Percentiles rank a stretch among this genome's conserved stretches.
Evolutionary conservation across 2,888 invertebrate genomes (phyloP).

Genomic region (Adela reaumurella): DNA sequence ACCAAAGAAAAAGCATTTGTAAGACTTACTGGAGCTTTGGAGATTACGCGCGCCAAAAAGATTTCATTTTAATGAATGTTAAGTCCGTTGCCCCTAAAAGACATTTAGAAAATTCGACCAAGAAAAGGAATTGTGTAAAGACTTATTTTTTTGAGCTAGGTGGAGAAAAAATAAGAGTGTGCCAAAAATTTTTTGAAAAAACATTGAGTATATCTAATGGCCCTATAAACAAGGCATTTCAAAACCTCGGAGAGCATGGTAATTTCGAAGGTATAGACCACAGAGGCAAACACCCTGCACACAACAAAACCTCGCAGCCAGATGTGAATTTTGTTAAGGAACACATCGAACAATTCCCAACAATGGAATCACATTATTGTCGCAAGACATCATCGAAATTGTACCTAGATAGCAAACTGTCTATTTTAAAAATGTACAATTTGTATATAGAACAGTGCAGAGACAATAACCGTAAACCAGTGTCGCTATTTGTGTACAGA

Average conservation of each 20-base stretch:
- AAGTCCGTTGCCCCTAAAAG: not conserved
- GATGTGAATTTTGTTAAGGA: slow-evolving; percentile 11
- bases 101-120: not conserved
- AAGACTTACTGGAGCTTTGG: not conserved
- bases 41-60: not conserved
- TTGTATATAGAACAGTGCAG: slow-evolving; percentile 10
- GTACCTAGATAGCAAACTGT: slow-evolving; percentile 12
- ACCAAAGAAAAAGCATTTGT: not conserved
- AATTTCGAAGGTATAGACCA: slow-evolving; percentile 11
- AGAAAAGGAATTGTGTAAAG: slow-evolving; percentile 3
- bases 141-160: slow-evolving; percentile 5
- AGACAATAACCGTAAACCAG: slow-evolving; percentile 7
- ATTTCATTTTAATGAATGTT: not conserved
- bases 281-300: slow-evolving; percentile 10
- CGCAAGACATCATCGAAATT: slow-evolving; percentile 10
- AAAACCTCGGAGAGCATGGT: slow-evolving; percentile 8
- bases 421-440: slow-evolving; percentile 13
- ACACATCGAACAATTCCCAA: slow-evolving; percentile 14
- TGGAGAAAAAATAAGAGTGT: slow-evolving; percentile 6
- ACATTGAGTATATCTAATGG: slow-evolving; percentile 11
- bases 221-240: slow-evolving; percentile 11
- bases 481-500: slow-evolving; percentile 10
- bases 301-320: slow-evolving; percentile 12
- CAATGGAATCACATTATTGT: slow-evolving; percentile 13
- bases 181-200: slow-evolving; percentile 10